Conservation (phyloP, 2,888 invertebrate species). For the Ganaspis brasiliensis region DNA sequence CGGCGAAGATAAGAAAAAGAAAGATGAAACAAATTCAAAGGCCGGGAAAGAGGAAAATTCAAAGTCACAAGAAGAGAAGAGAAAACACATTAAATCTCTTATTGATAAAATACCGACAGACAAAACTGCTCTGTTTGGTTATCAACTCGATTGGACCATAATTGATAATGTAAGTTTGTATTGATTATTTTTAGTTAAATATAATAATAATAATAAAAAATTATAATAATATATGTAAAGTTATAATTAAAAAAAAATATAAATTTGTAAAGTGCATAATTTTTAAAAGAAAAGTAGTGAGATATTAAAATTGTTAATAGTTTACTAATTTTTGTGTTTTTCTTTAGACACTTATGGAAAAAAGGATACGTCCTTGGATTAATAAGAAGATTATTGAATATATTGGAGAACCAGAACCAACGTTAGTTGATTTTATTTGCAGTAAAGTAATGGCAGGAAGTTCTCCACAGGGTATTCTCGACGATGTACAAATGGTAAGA, state of each 20-base stretch:
- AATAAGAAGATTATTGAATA: conserved; percentile 99
- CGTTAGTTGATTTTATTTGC: conserved; percentile 99
- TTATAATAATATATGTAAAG: too few relatives aligned
- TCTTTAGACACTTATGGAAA: conserved; percentile 92
- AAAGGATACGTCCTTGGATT: conserved; percentile 99
- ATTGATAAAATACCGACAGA: conserved; percentile 99
- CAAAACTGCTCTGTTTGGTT: conserved; percentile 97
- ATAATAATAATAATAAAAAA: too few relatives aligned
- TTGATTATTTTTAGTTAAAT: too few relatives aligned
- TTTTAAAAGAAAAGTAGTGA: background rate
- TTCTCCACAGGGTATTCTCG: conserved; percentile 95
- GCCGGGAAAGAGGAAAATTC: conserved; percentile 84
- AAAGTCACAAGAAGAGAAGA: conserved; percentile 95
- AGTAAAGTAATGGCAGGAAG: conserved; percentile 97
- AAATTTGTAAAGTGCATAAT: background rate
- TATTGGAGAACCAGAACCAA: conserved; percentile 99
- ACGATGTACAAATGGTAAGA: conserved; percentile 98
- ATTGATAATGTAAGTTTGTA: conserved; percentile 84
- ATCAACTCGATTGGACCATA: conserved; percentile 95
- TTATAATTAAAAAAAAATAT: background rate
- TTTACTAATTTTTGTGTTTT: conserved; percentile 78
- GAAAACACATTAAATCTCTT: conserved; percentile 96
- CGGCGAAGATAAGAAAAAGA: conserved; percentile 83
- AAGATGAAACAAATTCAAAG: conserved; percentile 79
- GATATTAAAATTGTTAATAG: background rate